phyloP scores from a whole-genome alignment of 1,140 invertebrate genomes.

The Heliconius hermathena region DNA sequence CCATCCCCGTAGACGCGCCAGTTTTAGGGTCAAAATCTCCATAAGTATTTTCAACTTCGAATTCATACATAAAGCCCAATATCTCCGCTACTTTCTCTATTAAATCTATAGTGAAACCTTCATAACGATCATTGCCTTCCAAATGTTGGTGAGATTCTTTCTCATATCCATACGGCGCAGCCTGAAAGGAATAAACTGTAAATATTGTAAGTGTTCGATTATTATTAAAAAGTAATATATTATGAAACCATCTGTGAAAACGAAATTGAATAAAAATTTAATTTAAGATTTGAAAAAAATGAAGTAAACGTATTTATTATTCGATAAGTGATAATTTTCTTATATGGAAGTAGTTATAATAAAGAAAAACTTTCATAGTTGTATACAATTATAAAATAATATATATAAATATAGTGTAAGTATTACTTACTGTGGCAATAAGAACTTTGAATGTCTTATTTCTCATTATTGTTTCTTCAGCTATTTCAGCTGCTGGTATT shows the following conservation, averaged over 20 bases:
- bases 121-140: conserved; percentile 90
- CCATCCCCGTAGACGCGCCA: conserved; percentile 94
- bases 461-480: conserved; percentile 62
- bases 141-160: conserved; percentile 86
- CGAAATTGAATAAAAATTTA: conserved; percentile 24
- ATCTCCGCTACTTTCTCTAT: conserved; percentile 89
- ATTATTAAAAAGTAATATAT: conserved; percentile 1
- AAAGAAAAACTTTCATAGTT: too few relatives aligned
- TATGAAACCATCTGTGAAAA: neutral
- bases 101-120: conserved; percentile 90
- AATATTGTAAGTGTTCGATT: neutral
- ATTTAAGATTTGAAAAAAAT: neutral
- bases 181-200: conserved; percentile 78
- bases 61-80: conserved; percentile 94
- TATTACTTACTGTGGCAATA: conserved; percentile 88
- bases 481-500: conserved; percentile 55
- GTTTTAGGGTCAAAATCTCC: conserved; percentile 85
- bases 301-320: neutral
- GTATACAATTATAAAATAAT: too few relatives aligned
- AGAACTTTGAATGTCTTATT: conserved; percentile 88
- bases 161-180: conserved; percentile 91
- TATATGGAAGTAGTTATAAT: neutral
- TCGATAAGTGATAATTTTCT: neutral
- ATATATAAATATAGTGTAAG: neutral
- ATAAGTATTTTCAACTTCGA: conserved; percentile 90